Evolutionary conservation across 30 jellyfish, hydroid and myxozoan species (phyloP), one percentile per base, ranked within the genome.

Genomic region (Aurelia sp.): DNA sequence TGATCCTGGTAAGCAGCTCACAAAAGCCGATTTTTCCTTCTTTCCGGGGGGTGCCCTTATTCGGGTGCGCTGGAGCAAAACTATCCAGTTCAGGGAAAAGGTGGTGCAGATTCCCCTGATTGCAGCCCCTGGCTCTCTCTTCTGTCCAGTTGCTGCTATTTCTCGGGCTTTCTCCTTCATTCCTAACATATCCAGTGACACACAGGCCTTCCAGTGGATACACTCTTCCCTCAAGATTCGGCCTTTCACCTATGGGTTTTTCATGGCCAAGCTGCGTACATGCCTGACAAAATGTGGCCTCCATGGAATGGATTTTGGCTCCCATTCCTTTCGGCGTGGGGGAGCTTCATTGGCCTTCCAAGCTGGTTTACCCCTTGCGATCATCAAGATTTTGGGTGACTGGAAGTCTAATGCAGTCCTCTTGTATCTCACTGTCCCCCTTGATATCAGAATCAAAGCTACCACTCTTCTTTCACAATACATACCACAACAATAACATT

Each of bases 381-480:
- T 68, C 13, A 20, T 68, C 35, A 22, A 68, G 79, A 41, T 68
- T 68, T 18, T 68, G 60, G 79, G 79, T 68, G 79, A 68, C 60
- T 68, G 79, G 79, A 35, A 68, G 79, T 68, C 79, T 13, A 15
- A 68, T 68, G 79, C 79, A 19, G 79, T 35, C n/a, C 60, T 68
- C 60, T 58, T 68, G 19, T 68, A 68, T 5, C 60, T 68, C 33
- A 27, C 33, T 27, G 33, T 27, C 33, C 33, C 33, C 33, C 33
- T 27, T 27, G 33, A 27, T 27, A 27, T 27, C 33, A 27, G 33
- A 27, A 27, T 27, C 33, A 27, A 27, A 27, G 33, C 33, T 27
- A 27, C 33, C 33, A 27, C 33, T 27, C 33, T 27, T 27, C 33
- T 27, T 27, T 27, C 33, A 27, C 33, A 27, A 27, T 2, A 27